These are phyloP conservation scores for Sepiola atlantica DNA, from an alignment of 2,888 invertebrate genomes.

Conservation along the genomic window DNA sequence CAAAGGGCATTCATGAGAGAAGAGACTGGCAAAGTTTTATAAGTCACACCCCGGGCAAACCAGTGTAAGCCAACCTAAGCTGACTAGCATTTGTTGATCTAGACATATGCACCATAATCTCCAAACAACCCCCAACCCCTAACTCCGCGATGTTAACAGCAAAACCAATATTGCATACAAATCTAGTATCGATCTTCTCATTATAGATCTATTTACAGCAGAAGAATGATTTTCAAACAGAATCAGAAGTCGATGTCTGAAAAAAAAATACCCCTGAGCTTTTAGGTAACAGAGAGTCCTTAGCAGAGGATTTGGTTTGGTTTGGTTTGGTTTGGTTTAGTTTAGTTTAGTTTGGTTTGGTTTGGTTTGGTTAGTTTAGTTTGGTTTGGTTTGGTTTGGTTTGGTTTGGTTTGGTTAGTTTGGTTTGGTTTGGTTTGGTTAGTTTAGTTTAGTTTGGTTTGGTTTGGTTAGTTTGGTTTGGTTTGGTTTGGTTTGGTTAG, in stretches of 20 bases:
- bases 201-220: neutral
- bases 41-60: neutral
- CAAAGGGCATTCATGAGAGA: neutral
- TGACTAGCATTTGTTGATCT: neutral
- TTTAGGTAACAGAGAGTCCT: neutral
- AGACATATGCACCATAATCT: neutral
- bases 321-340: no score
- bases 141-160: neutral
- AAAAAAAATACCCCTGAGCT: neutral
- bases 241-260: neutral
- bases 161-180: neutral
- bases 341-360: no score
- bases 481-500: no score
- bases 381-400: no score
- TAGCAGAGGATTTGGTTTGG: no score
- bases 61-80: neutral
- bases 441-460: no score
- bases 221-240: neutral
- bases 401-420: no score
- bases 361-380: no score
- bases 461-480: no score
- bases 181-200: neutral
- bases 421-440: no score
- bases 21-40: neutral
- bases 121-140: neutral